phyloP scores from a whole-genome alignment of 2,797 vertebrate genomes.

The Crocodylus rhombifer region DNA sequence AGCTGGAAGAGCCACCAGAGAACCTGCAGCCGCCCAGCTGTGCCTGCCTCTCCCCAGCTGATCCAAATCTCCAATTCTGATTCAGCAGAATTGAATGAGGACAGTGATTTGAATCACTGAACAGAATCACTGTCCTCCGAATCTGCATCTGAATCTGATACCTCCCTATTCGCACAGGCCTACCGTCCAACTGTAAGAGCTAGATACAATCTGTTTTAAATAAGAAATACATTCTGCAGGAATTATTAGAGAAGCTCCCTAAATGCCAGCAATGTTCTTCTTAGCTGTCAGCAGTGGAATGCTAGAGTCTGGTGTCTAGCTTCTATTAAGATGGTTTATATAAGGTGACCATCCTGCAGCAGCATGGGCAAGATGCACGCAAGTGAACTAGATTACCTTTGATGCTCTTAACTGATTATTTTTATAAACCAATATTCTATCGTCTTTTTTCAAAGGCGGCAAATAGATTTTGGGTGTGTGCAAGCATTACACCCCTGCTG shows the following conservation, averaged over 20 bases:
- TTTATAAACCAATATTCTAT: background rate
- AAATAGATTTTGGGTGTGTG: background rate
- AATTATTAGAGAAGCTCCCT: background rate
- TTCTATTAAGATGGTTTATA: background rate
- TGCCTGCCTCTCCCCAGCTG: too few relatives aligned
- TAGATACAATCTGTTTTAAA: background rate
- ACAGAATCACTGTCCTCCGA: too few relatives aligned
- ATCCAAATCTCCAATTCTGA: too few relatives aligned
- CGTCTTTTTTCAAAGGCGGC: background rate
- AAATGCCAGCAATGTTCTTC: background rate
- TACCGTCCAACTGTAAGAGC: background rate
- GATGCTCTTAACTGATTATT: background rate
- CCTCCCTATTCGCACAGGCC: too few relatives aligned
- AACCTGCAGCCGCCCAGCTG: too few relatives aligned
- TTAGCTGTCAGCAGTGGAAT: background rate
- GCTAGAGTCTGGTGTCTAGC: background rate
- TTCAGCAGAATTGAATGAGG: too few relatives aligned
- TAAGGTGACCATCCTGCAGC: background rate
- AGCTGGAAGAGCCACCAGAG: too few relatives aligned
- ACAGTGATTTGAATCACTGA: too few relatives aligned
- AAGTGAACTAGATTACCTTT: background rate
- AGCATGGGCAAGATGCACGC: background rate
- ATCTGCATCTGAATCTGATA: too few relatives aligned
- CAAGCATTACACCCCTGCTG: too few relatives aligned
- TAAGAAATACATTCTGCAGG: background rate